Percentiles rank a stretch among this genome's conserved stretches.
phyloP scores from a whole-genome alignment of 92 coral and sea anemone species.

The Paragorgia papillata region DNA sequence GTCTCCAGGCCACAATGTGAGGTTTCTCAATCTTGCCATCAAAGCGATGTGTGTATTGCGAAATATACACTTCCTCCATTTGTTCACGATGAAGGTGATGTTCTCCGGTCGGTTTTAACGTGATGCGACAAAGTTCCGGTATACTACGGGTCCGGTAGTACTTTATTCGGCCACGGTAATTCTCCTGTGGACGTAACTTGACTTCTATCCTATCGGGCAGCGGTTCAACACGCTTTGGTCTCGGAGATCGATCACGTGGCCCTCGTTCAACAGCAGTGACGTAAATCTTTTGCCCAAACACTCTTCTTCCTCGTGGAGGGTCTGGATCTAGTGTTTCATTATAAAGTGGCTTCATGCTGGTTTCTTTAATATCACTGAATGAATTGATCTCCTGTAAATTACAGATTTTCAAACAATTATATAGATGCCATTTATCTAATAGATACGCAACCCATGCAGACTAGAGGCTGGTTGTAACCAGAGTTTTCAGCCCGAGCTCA shows the following conservation, averaged over 20 bases:
- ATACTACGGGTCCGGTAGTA: slow-evolving; percentile 27
- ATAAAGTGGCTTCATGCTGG: background rate
- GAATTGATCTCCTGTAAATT: background rate
- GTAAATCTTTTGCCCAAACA: slow-evolving; percentile 30
- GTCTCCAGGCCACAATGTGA: slow-evolving; percentile 37
- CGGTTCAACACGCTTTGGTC: slow-evolving; percentile 9
- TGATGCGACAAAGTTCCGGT: slow-evolving; percentile 42
- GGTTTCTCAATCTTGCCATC: slow-evolving; percentile 30
- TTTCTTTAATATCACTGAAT: background rate
- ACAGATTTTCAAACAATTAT: too few species aligned
- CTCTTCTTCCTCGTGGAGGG: slow-evolving; percentile 2
- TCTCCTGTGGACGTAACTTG: slow-evolving; percentile 17
- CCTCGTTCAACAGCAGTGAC: slow-evolving; percentile 34
- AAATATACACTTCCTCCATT: slow-evolving; percentile 30
- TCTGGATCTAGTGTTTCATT: background rate
- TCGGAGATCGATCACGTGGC: slow-evolving; percentile 31
- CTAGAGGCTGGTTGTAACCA: too few species aligned
- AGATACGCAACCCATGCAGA: too few species aligned
- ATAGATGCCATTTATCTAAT: too few species aligned
- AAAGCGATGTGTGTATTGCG: slow-evolving; percentile 30
- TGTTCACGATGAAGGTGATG: slow-evolving; percentile 1
- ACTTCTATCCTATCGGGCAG: slow-evolving; percentile 38
- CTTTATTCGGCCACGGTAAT: slow-evolving; percentile 27
- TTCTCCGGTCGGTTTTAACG: slow-evolving; percentile 29
- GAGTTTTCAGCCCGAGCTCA: too few species aligned